Conservation (phyloP, 2,888 invertebrate species). For the Malthinus seriepunctatus region DNA sequence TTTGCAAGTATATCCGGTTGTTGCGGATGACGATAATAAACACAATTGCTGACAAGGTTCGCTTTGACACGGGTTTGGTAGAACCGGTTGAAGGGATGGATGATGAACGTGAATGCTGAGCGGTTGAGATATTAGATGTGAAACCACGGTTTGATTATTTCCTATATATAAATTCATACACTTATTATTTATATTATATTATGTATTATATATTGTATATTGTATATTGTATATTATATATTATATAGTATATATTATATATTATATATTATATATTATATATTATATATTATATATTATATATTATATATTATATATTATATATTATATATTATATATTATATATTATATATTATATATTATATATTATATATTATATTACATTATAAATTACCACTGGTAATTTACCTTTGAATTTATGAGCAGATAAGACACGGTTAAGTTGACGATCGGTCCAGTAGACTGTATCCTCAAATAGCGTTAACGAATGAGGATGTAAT, state of each 20-base stretch:
- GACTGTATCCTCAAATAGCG: conserved; percentile 92
- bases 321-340: too few species aligned
- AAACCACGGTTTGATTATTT: conserved; percentile 89
- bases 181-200: too few species aligned
- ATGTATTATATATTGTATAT: too few species aligned
- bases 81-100: conserved; percentile 86
- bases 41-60: conserved; percentile 88
- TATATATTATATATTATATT: not conserved
- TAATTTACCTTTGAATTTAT: conserved; percentile 73
- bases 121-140: conserved; percentile 92
- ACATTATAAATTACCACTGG: not conserved
- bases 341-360: too few species aligned
- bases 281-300: too few species aligned
- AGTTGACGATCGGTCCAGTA: conserved; percentile 97
- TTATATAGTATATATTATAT: too few species aligned
- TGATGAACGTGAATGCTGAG: conserved; percentile 95
- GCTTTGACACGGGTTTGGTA: conserved; percentile 75
- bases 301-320: too few species aligned
- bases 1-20: conserved; percentile 79
- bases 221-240: too few species aligned
- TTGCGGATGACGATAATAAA: conserved; percentile 76
- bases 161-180: conserved; percentile 55
- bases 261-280: too few species aligned
- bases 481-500: conserved; percentile 92
- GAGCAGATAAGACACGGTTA: conserved; percentile 86